phyloP scores from a whole-genome alignment of 2,113 vertebrate genomes.

The Ptilorrhoa leucosticta region DNA sequence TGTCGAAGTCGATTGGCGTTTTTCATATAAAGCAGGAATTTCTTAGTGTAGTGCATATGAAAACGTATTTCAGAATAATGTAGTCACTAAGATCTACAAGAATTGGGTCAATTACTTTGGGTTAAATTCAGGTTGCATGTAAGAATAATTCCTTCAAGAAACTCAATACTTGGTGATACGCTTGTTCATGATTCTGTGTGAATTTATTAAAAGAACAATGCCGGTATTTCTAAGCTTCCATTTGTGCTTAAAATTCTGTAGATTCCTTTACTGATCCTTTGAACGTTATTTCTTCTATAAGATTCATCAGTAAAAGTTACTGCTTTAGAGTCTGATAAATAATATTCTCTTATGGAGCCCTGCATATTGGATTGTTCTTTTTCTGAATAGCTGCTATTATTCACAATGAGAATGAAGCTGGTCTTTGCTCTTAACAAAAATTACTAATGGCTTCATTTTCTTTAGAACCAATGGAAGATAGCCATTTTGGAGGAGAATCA shows the following conservation, averaged over 20 bases:
- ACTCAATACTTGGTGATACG: background rate
- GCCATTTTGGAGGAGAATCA: background rate
- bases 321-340: background rate
- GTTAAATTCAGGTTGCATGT: background rate
- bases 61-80: background rate
- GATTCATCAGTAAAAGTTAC: background rate
- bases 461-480: background rate
- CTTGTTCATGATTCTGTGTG: background rate
- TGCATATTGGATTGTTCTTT: background rate
- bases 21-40: background rate
- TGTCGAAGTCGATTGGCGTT: background rate
- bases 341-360: background rate
- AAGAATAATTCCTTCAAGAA: background rate
- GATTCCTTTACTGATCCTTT: background rate
- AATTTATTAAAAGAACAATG: background rate
- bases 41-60: background rate
- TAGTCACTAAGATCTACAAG: background rate
- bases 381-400: background rate
- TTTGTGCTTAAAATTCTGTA: background rate
- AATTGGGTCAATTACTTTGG: background rate
- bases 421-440: background rate
- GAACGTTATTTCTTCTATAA: background rate
- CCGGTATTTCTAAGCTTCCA: background rate
- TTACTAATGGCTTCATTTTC: background rate
- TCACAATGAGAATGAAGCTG: background rate